Evolutionary conservation across 2,797 vertebrate genomes (phyloP).

Genomic region (Poecilia gillii): DNA sequence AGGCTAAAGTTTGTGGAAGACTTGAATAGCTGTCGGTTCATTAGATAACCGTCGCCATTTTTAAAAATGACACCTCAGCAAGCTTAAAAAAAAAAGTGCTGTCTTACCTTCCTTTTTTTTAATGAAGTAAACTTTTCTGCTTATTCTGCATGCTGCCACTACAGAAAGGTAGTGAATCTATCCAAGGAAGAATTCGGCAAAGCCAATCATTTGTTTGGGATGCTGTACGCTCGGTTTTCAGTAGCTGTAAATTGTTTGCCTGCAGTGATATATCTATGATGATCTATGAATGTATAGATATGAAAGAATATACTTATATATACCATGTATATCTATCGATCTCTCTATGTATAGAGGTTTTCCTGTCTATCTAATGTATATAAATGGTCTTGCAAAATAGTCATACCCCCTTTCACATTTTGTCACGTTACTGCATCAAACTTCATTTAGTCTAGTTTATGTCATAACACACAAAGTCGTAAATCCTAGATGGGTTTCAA

Average conservation of each 20-base stretch:
- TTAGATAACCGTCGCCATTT: constrained; percentile 31
- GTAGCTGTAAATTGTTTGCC: neutral
- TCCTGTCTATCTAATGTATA: neutral
- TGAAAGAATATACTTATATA: neutral
- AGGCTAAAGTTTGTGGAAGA: constrained; percentile 14
- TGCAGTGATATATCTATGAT: neutral
- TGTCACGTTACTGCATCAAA: neutral
- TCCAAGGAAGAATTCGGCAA: neutral
- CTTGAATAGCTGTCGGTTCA: constrained; percentile 27
- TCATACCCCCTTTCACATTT: neutral
- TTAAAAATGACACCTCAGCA: constrained; percentile 22
- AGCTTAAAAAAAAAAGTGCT: constrained; percentile 11
- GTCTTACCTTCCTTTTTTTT: neutral
- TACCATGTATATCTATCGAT: neutral
- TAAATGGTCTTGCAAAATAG: neutral
- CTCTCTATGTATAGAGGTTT: too few relatives aligned
- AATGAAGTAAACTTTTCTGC: constrained; percentile 9
- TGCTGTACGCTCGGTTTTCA: neutral
- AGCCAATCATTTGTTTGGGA: neutral
- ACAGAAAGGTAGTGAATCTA: neutral
- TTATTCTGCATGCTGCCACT: constrained; percentile 13
- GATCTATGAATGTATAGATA: neutral
- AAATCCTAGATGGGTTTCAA: neutral
- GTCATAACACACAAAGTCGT: neutral
- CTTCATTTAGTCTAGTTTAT: neutral